Conservation (phyloP, 2,888 invertebrate genomes). For the Chymomyza procnemis region DNA sequence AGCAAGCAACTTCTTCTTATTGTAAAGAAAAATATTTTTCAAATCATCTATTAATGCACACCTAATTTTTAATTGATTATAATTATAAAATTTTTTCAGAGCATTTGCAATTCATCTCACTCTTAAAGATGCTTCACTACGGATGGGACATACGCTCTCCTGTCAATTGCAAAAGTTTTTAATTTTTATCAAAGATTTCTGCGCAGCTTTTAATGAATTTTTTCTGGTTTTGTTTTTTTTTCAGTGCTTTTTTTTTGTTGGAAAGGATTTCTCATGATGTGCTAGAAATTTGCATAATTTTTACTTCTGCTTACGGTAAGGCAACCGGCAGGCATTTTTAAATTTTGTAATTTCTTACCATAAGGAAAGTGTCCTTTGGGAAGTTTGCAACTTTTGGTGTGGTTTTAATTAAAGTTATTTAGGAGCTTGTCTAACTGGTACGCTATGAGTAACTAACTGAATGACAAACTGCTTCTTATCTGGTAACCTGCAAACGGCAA, state of each 20-base stretch:
- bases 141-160: not conserved
- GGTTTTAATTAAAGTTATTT: slow-evolving; percentile 54
- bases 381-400: slow-evolving; percentile 37
- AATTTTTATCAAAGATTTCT: slow-evolving; percentile 63
- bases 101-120: too few species aligned
- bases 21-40: too few species aligned
- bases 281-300: slow-evolving; percentile 60
- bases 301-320: slow-evolving; percentile 22
- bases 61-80: too few species aligned
- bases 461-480: not conserved
- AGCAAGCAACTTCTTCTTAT: too few species aligned
- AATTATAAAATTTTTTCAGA: too few species aligned
- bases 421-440: slow-evolving; percentile 23
- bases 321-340: slow-evolving; percentile 55
- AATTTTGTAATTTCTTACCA: slow-evolving; percentile 46
- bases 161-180: slow-evolving; percentile 49
- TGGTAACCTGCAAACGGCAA: slow-evolving; percentile 40
- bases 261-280: slow-evolving; percentile 56
- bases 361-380: slow-evolving; percentile 50
- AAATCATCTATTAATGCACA: too few species aligned
- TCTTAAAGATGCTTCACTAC: too few species aligned
- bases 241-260: slow-evolving; percentile 38
- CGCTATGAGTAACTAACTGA: not conserved
- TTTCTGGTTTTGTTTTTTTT: slow-evolving; percentile 8
- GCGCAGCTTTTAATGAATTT: slow-evolving; percentile 65